These are phyloP conservation scores for Eupithecia subumbrata DNA, from an alignment of 2,888 invertebrate species.

Conservation along the genomic window DNA sequence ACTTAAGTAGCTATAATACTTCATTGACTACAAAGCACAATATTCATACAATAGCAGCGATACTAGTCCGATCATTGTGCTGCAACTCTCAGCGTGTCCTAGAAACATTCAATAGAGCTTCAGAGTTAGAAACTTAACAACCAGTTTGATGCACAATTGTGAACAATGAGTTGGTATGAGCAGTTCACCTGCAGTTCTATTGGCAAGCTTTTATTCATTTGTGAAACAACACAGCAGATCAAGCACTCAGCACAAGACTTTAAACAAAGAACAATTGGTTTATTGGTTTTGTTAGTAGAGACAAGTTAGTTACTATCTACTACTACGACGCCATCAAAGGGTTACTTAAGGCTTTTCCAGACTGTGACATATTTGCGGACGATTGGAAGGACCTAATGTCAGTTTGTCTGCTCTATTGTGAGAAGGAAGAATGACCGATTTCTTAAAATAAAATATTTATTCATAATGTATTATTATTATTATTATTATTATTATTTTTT, in stretches of 20 bases:
- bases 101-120: neutral
- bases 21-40: neutral
- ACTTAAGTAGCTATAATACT: neutral
- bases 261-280: too few species aligned
- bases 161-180: neutral
- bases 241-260: neutral
- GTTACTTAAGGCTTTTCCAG: too few species aligned
- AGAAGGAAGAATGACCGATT: too few species aligned
- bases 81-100: neutral
- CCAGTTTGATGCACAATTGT: conserved; percentile 7
- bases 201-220: conserved; percentile 33
- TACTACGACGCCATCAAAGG: too few species aligned
- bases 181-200: conserved; percentile 21
- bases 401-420: too few species aligned
- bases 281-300: too few species aligned
- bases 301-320: too few species aligned
- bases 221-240: conserved; percentile 2
- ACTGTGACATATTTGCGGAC: too few species aligned
- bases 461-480: too few species aligned
- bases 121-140: conserved; percentile 7
- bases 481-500: too few species aligned
- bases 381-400: too few species aligned
- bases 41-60: neutral
- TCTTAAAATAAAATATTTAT: too few species aligned
- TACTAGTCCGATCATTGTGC: neutral